phyloP scores from a whole-genome alignment of 23 tunicate genomes.

The Styela clava region DNA sequence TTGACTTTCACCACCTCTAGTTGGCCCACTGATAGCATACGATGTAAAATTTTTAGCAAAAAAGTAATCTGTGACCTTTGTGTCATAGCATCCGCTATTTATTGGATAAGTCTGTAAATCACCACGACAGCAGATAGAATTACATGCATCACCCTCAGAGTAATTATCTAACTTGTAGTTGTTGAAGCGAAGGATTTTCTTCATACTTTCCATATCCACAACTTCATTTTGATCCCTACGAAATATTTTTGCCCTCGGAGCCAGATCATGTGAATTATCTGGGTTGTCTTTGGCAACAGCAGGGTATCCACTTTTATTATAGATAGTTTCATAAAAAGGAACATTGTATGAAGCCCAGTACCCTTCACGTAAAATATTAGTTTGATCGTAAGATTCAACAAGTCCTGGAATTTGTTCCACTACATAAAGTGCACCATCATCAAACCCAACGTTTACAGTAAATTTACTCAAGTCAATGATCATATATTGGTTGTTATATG shows the following conservation, averaged over 20 bases:
- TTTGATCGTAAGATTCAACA: constrained; percentile 32
- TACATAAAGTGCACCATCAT: constrained; percentile 31
- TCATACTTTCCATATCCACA: constrained; percentile 4
- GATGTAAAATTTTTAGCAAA: constrained; percentile 16
- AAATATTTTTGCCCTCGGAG: constrained; percentile 42
- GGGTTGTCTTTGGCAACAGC: constrained; percentile 31
- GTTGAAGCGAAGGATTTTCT: constrained; percentile 30
- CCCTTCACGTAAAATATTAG: constrained; percentile 24
- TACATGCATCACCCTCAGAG: constrained; percentile 25
- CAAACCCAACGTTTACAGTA: constrained; percentile 8
- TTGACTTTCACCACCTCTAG: constrained; percentile 19
- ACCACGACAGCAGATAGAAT: constrained; percentile 38
- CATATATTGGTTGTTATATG: constrained; percentile 44
- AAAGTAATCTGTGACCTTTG: constrained; percentile 25
- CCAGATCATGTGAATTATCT: constrained; percentile 29
- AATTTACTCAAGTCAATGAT: constrained; percentile 21
- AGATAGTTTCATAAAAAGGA: constrained; percentile 30
- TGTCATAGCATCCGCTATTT: constrained; percentile 31
- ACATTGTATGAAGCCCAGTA: constrained; percentile 52
- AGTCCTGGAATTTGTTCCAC: constrained; percentile 40
- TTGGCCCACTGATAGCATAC: constrained; percentile 29
- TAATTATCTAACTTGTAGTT: constrained; percentile 17
- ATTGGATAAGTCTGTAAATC: constrained; percentile 7
- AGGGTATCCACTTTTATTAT: constrained; percentile 21
- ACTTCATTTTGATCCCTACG: constrained; percentile 26